Base-by-base conservation (phyloP, 2,113 vertebrate species). In the Platichthys flesus region DNA sequence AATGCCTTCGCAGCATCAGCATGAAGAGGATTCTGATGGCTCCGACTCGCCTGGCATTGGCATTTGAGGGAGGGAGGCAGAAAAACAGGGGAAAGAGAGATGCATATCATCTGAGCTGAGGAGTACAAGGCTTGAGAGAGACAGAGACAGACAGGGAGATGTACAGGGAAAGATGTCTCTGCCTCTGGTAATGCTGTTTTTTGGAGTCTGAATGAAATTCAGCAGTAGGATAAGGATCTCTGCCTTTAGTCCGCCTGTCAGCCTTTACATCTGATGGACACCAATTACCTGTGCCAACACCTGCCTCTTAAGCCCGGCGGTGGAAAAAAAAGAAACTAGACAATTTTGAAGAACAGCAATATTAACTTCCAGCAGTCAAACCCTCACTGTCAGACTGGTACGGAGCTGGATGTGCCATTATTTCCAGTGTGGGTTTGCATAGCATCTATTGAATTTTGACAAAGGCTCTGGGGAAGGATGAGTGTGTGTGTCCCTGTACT, bases 91-190 rank as follows among this genome's bases (percentile, higher is more conserved):
- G 52, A 84, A 59, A 76, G 62, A 51, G 64, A 79, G 78, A 87
- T 88, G 79, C 75, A 90, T 89, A 88, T 90, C 82, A 84, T 88
- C 71, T 79, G 68, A 80, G 70, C 54, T 54, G 67, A 65, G 79
- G 56, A 76, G 86, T 78, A 90, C 77, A 78, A 76, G 71, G 83
- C 75, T 76, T 82, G 71, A 74, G 64, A 71, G 55, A 64, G 64
- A 26, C 9, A 59, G 66, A 75, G 23, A 61, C 59, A 58, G 66
- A 83, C 65, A 75, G 63, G 78, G 58, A 66, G 45, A 67, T 71
- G 73, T 68, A 62, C 57, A 73, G 45, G 57, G 61, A 82, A 67
- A 72, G 55, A 88, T 72, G 79, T 76, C 67, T 67, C 45, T 74
- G 78, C 73, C 57, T 68, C 60, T 80, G 71, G 74, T 81, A 74